phyloP scores from a whole-genome alignment of 1,140 invertebrate species.

The Drosophila malerkotliana region DNA sequence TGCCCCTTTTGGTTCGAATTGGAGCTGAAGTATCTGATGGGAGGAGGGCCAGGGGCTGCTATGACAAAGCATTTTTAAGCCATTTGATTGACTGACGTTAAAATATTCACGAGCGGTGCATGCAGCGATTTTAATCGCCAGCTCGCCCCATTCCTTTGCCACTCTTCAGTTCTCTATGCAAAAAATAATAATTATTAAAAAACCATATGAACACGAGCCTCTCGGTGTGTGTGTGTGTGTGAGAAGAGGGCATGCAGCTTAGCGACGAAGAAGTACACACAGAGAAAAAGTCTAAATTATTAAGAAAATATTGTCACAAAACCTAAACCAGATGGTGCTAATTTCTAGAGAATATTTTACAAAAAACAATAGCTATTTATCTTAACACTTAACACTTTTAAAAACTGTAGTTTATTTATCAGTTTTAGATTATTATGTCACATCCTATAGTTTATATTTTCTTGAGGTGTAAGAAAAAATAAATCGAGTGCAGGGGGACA shows the following conservation, averaged over 20 bases:
- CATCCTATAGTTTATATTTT: not conserved
- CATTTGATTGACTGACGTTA: slow-evolving; percentile 82
- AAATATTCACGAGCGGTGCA: slow-evolving; percentile 75
- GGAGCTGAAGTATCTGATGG: slow-evolving; percentile 17
- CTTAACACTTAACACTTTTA: not conserved
- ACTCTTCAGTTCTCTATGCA: slow-evolving; percentile 67
- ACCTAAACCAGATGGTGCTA: not conserved
- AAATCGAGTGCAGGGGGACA: slow-evolving; percentile 75
- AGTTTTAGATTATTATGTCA: not conserved
- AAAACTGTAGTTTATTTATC: not conserved
- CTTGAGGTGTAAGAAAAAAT: slow-evolving; percentile 30
- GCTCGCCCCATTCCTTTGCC: slow-evolving; percentile 65
- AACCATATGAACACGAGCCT: slow-evolving; percentile 58
- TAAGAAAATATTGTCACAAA: not conserved
- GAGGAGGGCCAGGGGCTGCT: slow-evolving; percentile 14
- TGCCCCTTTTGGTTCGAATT: slow-evolving; percentile 12
- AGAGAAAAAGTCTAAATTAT: slow-evolving; percentile 1
- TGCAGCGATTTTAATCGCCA: slow-evolving; percentile 75
- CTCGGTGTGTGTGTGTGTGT: not conserved
- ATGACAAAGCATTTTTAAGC: slow-evolving; percentile 82
- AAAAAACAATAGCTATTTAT: not conserved
- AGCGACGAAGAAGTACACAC: slow-evolving; percentile 23
- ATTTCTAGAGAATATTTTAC: not conserved
- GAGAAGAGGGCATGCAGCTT: slow-evolving; percentile 39
- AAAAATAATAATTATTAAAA: slow-evolving; percentile 81